Evolutionary conservation across 2,888 invertebrate genomes (phyloP).

Genomic region (Dicyrtomina minuta): DNA sequence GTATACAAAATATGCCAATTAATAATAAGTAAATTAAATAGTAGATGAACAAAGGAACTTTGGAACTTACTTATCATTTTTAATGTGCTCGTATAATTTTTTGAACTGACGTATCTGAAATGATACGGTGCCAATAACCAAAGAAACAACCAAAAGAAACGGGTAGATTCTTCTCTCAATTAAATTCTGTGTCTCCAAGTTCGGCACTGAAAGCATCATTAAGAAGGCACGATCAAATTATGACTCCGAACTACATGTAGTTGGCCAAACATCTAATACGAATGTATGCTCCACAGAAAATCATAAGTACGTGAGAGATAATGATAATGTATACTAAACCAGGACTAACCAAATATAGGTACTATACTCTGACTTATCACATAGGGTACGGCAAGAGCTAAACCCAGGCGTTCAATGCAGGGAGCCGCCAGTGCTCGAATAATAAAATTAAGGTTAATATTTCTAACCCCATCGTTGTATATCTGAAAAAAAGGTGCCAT

Average conservation of each 20-base stretch:
- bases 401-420: slow-evolving; percentile 81
- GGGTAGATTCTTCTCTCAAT: slow-evolving; percentile 88
- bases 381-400: slow-evolving; percentile 91
- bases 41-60: background rate
- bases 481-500: slow-evolving; percentile 60
- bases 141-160: slow-evolving; percentile 72
- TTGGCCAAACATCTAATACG: background rate
- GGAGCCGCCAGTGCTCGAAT: slow-evolving; percentile 84
- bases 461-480: slow-evolving; percentile 88
- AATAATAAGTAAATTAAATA: background rate
- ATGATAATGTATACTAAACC: too few species aligned
- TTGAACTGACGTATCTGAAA: slow-evolving; percentile 92
- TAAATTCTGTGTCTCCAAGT: slow-evolving; percentile 63
- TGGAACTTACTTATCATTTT: slow-evolving; percentile 85
- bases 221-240: slow-evolving; percentile 10
- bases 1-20: background rate
- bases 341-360: slow-evolving; percentile 57
- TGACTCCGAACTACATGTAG: background rate
- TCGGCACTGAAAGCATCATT: slow-evolving; percentile 45
- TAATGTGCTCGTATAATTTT: slow-evolving; percentile 94
- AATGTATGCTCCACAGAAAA: background rate
- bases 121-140: slow-evolving; percentile 69
- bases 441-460: slow-evolving; percentile 86
- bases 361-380: slow-evolving; percentile 72
- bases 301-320: background rate